Evolutionary conservation across 2,888 invertebrate species (phyloP).

Genomic region (Geophilus truncorum): DNA sequence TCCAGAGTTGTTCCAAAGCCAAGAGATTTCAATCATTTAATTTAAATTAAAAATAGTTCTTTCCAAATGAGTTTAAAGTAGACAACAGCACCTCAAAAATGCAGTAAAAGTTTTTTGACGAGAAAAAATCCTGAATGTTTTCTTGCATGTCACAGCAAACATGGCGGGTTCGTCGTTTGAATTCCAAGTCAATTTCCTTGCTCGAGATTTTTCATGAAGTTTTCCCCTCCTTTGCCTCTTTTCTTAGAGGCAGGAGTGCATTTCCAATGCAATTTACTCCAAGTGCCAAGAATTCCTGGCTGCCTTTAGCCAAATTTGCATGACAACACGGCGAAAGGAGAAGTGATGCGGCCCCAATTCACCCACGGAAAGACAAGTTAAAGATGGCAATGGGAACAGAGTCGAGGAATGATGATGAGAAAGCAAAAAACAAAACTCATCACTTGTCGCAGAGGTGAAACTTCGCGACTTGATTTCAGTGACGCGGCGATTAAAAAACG

Average conservation of each 20-base stretch:
- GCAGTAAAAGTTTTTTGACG: too few relatives aligned
- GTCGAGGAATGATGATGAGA: background rate
- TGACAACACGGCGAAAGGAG: background rate
- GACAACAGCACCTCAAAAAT: background rate
- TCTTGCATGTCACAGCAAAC: slow-evolving; percentile 5
- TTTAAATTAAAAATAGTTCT: background rate
- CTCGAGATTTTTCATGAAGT: slow-evolving; percentile 9
- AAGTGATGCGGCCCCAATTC: background rate
- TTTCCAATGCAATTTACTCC: slow-evolving; percentile 17
- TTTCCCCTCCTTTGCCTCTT: slow-evolving; percentile 2
- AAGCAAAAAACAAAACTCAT: background rate
- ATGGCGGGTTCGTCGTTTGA: background rate
- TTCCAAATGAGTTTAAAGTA: background rate
- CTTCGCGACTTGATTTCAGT: too few relatives aligned
- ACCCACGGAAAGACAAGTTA: too few relatives aligned
- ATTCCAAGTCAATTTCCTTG: slow-evolving; percentile 12
- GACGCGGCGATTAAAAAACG: too few relatives aligned
- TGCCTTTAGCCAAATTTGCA: slow-evolving; percentile 11
- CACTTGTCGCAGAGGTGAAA: too few relatives aligned
- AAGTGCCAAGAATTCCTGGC: slow-evolving; percentile 9
- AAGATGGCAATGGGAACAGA: background rate
- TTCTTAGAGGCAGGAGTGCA: slow-evolving; percentile 5
- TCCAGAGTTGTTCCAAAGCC: too few relatives aligned
- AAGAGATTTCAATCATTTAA: too few relatives aligned
- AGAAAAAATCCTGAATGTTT: background rate